phyloP scores from a whole-genome alignment of 2,888 invertebrate genomes.

The Coenonympha arcania region DNA sequence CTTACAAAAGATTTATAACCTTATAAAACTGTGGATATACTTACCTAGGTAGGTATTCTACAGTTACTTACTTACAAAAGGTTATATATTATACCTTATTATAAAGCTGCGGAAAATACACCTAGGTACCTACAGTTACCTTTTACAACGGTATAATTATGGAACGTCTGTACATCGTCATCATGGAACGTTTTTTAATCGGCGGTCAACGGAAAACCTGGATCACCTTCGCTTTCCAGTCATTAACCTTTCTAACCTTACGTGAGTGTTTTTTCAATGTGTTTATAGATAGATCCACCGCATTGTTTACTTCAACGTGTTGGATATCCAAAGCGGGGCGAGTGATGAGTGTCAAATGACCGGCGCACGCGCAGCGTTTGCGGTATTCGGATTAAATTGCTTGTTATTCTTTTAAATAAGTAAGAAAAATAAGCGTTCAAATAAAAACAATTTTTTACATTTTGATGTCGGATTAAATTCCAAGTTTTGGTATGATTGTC shows the following conservation, averaged over 20 bases:
- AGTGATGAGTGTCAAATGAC: slow-evolving; percentile 16
- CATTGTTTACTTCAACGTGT: slow-evolving; percentile 17
- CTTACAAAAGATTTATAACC: no score
- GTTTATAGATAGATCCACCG: slow-evolving; percentile 22
- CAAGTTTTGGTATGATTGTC: no score
- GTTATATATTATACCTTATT: no score
- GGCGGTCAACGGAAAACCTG: not conserved
- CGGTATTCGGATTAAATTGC: slow-evolving; percentile 7
- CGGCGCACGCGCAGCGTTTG: slow-evolving; percentile 15
- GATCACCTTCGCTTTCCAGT: not conserved
- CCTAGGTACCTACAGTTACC: no score
- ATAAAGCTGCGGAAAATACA: no score
- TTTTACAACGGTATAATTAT: no score
- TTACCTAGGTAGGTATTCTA: no score
- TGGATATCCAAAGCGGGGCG: slow-evolving; percentile 14
- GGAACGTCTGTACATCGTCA: no score
- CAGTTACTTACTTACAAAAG: no score
- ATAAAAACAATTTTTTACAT: no score
- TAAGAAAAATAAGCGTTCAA: not conserved
- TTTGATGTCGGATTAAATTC: no score
- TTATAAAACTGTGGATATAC: no score
- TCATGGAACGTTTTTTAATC: not conserved
- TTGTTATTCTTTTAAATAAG: not conserved
- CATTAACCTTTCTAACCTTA: slow-evolving; percentile 10
- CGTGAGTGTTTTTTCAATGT: slow-evolving; percentile 10